Evolutionary conservation across 2,113 vertebrate genomes (phyloP).

Genomic region (Tragelaphus buxtoni): DNA sequence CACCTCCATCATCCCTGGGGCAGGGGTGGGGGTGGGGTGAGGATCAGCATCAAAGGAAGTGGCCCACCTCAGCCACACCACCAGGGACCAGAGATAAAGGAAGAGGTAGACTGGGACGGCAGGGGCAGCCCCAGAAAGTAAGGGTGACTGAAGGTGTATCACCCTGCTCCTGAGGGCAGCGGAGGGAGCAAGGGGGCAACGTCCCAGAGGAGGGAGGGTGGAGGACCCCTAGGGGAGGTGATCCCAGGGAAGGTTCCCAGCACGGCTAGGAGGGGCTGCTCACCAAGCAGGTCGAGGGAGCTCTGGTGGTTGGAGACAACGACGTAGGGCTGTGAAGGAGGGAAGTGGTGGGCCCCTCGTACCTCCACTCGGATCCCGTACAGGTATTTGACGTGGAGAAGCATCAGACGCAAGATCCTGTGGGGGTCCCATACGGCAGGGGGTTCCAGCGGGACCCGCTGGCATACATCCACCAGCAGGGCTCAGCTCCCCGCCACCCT

Average conservation of each 20-base stretch:
- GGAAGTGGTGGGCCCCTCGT: slow-evolving; percentile 78
- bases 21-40: background rate
- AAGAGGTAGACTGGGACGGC: background rate
- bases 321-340: slow-evolving; percentile 78
- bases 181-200: fast-evolving
- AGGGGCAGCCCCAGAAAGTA: background rate
- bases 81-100: background rate
- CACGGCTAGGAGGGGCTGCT: background rate
- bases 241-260: background rate
- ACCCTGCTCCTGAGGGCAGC: background rate
- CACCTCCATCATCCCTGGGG: slow-evolving; percentile 82
- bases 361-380: slow-evolving; percentile 82
- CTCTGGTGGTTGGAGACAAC: slow-evolving; percentile 88
- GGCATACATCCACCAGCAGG: background rate
- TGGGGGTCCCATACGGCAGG: background rate
- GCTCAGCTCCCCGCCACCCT: background rate
- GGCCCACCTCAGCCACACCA: background rate
- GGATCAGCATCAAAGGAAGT: background rate
- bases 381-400: slow-evolving; percentile 82
- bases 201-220: background rate
- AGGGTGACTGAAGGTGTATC: background rate
- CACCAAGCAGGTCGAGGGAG: slow-evolving; percentile 84
- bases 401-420: slow-evolving; percentile 79
- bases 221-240: background rate
- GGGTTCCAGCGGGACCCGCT: background rate